Percentiles rank a stretch among this genome's conserved stretches.
These are phyloP conservation scores for Sepioteuthis lessoniana DNA, from an alignment of 2,888 invertebrate species.

Conservation along the genomic window DNA sequence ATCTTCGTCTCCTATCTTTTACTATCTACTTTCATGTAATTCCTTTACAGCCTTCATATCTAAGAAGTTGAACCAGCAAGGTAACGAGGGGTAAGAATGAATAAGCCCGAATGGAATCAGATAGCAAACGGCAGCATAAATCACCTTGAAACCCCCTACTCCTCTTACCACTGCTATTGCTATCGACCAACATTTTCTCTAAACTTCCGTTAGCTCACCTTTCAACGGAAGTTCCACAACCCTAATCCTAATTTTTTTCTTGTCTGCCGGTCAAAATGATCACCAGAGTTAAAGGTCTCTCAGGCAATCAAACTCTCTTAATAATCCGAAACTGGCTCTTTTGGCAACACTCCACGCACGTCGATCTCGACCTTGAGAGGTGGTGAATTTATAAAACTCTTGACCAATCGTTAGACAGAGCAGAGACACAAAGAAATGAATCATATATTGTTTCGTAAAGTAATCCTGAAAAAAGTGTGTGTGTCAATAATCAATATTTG, in stretches of 20 bases:
- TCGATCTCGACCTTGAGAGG: not conserved
- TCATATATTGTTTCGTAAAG: not conserved
- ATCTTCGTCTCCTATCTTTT: no score
- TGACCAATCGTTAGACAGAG: not conserved
- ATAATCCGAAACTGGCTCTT: not conserved
- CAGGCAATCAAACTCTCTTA: not conserved
- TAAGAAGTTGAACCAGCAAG: no score
- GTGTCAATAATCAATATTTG: no score
- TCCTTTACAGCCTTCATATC: no score
- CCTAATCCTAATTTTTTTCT: not conserved
- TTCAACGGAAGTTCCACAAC: not conserved
- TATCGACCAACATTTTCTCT: not conserved
- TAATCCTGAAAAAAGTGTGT: not conserved
- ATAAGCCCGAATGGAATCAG: no score
- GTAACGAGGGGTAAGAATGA: no score
- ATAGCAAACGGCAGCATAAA: no score
- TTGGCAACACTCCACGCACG: not conserved
- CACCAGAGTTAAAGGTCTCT: not conserved
- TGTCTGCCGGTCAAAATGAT: not conserved
- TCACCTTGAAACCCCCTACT: no score
- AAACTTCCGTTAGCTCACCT: not conserved
- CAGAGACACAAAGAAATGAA: not conserved
- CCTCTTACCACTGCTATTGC: not conserved
- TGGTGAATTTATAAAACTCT: not conserved
- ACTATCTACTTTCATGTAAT: no score